A percentile compares a stretch with the other conserved stretches of the same genome.
Evolutionary conservation across 2,113 vertebrate genomes (phyloP).

Genomic region (Nerophis lumbriciformis): DNA sequence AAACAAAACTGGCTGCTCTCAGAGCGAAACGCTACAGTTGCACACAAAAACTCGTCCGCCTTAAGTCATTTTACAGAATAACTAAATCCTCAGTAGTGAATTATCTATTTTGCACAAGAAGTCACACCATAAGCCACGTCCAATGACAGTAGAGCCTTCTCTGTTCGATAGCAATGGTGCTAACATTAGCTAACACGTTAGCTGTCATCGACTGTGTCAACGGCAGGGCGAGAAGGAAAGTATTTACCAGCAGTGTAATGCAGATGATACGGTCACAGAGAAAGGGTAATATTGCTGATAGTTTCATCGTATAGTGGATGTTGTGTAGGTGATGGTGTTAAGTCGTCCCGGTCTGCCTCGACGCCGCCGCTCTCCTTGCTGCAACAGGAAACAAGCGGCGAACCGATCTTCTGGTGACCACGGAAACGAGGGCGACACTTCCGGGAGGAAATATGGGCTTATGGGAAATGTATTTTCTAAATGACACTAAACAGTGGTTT

Average conservation of each 20-base stretch:
- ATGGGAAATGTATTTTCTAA: constrained; percentile 56
- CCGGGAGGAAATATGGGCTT: background rate
- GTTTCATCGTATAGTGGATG: constrained; percentile 74
- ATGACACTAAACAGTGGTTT: fast-evolving
- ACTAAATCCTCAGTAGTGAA: background rate
- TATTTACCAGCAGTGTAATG: constrained; percentile 69
- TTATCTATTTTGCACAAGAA: constrained; percentile 2
- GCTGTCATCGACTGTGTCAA: background rate
- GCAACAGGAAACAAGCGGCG: constrained; percentile 69
- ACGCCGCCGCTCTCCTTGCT: constrained; percentile 63
- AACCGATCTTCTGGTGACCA: constrained; percentile 59
- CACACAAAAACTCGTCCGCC: no score
- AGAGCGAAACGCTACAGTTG: no score
- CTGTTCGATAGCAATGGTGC: constrained; percentile 39
- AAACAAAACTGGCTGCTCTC: no score
- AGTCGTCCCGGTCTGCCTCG: constrained; percentile 63
- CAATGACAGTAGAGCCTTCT: constrained; percentile 22
- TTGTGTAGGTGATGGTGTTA: constrained; percentile 56
- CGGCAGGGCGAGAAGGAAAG: background rate
- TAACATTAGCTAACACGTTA: constrained; percentile 34
- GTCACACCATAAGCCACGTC: constrained; percentile 32
- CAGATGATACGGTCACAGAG: constrained; percentile 60
- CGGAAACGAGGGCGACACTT: constrained; percentile 47
- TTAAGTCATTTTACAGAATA: background rate
- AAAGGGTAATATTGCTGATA: constrained; percentile 56